phyloP scores from a whole-genome alignment of 1,140 invertebrate genomes.

The Psilanteris sp. region DNA sequence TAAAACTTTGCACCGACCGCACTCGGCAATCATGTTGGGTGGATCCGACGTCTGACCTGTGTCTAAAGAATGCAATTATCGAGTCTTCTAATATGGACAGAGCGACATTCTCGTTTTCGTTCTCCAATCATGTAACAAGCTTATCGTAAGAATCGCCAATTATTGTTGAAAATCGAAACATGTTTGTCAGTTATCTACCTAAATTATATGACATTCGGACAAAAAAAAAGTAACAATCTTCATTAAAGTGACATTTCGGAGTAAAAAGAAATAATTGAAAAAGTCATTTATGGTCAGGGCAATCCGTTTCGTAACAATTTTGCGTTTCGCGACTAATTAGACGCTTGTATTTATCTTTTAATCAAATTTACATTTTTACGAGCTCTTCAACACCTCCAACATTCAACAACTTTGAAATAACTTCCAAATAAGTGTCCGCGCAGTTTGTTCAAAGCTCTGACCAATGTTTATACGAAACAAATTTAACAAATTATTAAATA shows the following conservation, averaged over 20 bases:
- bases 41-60: slow-evolving; percentile 54
- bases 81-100: slow-evolving; percentile 56
- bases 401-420: no score
- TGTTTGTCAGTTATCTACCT: slow-evolving; percentile 72
- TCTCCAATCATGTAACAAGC: slow-evolving; percentile 53
- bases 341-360: slow-evolving; percentile 14
- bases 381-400: no score
- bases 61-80: slow-evolving; percentile 60
- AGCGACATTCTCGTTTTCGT: slow-evolving; percentile 58
- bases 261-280: slow-evolving; percentile 16
- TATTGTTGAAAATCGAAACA: slow-evolving; percentile 68
- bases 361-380: slow-evolving; percentile 25
- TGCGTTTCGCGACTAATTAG: slow-evolving; percentile 37
- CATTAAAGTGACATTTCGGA: slow-evolving; percentile 33
- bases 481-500: no score
- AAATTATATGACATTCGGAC: slow-evolving; percentile 46
- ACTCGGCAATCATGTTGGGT: slow-evolving; percentile 50
- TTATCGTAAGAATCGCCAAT: slow-evolving; percentile 73
- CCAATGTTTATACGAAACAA: no score
- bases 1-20: slow-evolving; percentile 50
- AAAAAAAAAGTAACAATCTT: slow-evolving; percentile 67
- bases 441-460: background rate
- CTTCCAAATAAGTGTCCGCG: no score
- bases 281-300: slow-evolving; percentile 9
- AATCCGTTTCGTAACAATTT: slow-evolving; percentile 35